phyloP scores from a whole-genome alignment of 2,888 invertebrate species.

The Choreutis nemorana region DNA sequence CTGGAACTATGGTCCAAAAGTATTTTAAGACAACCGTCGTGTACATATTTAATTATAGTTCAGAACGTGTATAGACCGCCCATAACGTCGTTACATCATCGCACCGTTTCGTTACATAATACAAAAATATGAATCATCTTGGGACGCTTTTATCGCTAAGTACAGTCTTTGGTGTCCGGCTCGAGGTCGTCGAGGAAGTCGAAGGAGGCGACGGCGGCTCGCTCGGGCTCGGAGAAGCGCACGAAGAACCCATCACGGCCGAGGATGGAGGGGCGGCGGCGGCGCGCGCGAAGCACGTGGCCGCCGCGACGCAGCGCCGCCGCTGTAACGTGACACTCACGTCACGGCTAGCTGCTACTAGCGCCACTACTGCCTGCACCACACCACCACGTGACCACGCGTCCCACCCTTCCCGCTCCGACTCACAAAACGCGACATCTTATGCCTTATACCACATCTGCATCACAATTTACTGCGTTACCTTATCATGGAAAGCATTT shows the following conservation, averaged over 20 bases:
- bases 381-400: slow-evolving; percentile 36
- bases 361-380: slow-evolving; percentile 26
- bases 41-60: too few species aligned
- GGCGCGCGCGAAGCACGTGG: slow-evolving; percentile 60
- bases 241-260: slow-evolving; percentile 81
- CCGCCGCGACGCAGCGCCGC: slow-evolving; percentile 67
- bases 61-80: background rate
- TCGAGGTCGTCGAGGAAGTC: slow-evolving; percentile 79
- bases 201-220: slow-evolving; percentile 80
- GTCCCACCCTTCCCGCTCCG: slow-evolving; percentile 10
- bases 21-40: too few species aligned
- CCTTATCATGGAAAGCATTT: too few species aligned
- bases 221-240: slow-evolving; percentile 79
- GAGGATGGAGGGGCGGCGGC: slow-evolving; percentile 75
- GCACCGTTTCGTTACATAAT: slow-evolving; percentile 31
- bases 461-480: too few species aligned
- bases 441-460: slow-evolving; percentile 6
- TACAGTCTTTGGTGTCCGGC: slow-evolving; percentile 53
- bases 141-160: slow-evolving; percentile 43
- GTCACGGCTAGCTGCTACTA: slow-evolving; percentile 21
- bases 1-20: too few species aligned
- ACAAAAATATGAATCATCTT: slow-evolving; percentile 46
- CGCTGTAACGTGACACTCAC: slow-evolving; percentile 54
- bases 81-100: slow-evolving; percentile 5
- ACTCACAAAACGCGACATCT: slow-evolving; percentile 9